These are phyloP conservation scores for Sarcophaga rosellei DNA, from an alignment of 2,888 invertebrate species.

Conservation along the genomic window DNA sequence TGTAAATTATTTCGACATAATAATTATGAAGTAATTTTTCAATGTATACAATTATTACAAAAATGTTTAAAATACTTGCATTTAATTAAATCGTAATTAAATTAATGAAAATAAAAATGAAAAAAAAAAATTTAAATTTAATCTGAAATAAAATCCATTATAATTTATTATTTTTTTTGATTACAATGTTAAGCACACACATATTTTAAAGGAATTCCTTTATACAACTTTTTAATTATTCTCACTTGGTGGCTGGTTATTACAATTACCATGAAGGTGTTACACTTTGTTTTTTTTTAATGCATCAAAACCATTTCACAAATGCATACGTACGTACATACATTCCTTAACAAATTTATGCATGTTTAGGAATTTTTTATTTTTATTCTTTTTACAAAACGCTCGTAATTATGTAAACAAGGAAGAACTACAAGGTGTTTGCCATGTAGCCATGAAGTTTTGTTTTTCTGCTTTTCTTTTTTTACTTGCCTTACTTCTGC, in stretches of 20 bases:
- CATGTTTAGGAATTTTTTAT: not conserved
- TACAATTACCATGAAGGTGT: slow-evolving; percentile 37
- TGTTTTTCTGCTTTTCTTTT: slow-evolving; percentile 40
- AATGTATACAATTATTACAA: too few relatives aligned
- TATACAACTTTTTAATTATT: slow-evolving; percentile 29
- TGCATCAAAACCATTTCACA: not conserved
- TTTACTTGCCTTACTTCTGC: slow-evolving; percentile 43
- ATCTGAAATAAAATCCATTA: not conserved
- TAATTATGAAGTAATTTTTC: too few relatives aligned
- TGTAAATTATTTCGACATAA: too few relatives aligned
- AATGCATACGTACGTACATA: not conserved
- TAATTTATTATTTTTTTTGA: not conserved
- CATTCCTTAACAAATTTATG: not conserved
- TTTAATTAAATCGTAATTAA: too few relatives aligned
- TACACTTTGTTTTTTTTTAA: slow-evolving; percentile 13
- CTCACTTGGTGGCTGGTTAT: slow-evolving; percentile 13
- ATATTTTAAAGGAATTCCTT: not conserved
- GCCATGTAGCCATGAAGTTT: slow-evolving; percentile 46
- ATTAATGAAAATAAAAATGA: too few relatives aligned
- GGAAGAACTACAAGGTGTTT: slow-evolving; percentile 60
- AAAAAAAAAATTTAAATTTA: too few relatives aligned
- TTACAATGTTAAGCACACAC: too few relatives aligned
- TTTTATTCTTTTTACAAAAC: slow-evolving; percentile 20
- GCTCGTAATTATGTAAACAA: slow-evolving; percentile 60
- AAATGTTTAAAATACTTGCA: too few relatives aligned